phyloP scores from a whole-genome alignment of 1,140 invertebrate species.

The Drosophila ficusphila region DNA sequence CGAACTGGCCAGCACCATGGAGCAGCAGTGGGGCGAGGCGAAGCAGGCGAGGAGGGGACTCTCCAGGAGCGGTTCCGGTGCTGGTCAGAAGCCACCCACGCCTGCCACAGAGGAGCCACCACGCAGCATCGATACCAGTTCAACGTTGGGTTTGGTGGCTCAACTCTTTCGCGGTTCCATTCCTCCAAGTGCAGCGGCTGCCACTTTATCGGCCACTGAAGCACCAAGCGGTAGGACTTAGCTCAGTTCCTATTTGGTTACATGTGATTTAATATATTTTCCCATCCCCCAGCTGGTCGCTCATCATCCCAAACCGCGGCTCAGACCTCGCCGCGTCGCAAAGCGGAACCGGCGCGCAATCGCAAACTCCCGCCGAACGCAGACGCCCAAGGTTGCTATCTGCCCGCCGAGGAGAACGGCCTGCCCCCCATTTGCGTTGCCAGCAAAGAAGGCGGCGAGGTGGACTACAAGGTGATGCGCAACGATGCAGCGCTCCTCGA shows the following conservation, averaged over 20 bases:
- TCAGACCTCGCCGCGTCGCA: constrained; percentile 66
- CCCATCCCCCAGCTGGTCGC: constrained; percentile 23
- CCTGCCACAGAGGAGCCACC: constrained; percentile 43
- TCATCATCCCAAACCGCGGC: constrained; percentile 21
- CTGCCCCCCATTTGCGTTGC: constrained; percentile 85
- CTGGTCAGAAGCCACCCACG: constrained; percentile 65
- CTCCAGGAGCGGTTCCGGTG: constrained; percentile 46
- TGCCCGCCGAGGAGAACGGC: constrained; percentile 85
- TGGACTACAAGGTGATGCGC: constrained; percentile 86
- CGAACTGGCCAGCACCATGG: constrained; percentile 90
- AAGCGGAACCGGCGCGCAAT: constrained; percentile 53
- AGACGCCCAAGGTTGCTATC: constrained; percentile 86
- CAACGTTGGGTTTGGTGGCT: constrained; percentile 70
- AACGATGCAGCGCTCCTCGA: constrained; percentile 85
- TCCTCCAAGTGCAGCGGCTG: constrained; percentile 71
- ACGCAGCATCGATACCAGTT: constrained; percentile 62
- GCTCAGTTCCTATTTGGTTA: too few species aligned
- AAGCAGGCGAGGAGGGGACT: constrained; percentile 70
- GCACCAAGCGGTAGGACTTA: constrained; percentile 35
- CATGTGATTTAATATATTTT: neutral
- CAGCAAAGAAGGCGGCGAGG: constrained; percentile 80
- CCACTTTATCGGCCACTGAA: constrained; percentile 60
- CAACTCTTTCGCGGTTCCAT: constrained; percentile 79
- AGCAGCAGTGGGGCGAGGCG: constrained; percentile 74
- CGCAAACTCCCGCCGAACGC: constrained; percentile 83